Evolutionary conservation across 2,113 vertebrate species (phyloP), one percentile per base, ranked within the genome.

Genomic region (Falco punctatus): DNA sequence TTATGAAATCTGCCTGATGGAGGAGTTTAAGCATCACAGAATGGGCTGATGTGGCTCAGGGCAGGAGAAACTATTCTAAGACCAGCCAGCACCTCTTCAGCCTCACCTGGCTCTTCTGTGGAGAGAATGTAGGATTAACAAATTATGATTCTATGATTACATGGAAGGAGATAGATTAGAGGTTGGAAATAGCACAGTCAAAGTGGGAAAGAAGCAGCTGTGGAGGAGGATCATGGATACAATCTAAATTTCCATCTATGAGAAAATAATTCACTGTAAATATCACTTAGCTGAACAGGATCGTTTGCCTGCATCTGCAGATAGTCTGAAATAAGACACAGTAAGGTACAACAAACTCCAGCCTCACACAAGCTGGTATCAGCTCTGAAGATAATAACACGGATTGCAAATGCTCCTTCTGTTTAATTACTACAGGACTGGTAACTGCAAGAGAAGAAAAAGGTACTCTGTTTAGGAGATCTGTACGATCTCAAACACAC

Each of bases 401-500:
- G 9, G 9, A 22, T 23, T 42, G 69, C 26, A 42, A 81, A 61
- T 22, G 20, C 11, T 54, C 16, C 30, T 11, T 38, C n/a, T 35
- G 17, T 11, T 66, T 59, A 59, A 79, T 72, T 38, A 48, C 40
- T 61, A 20, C 46, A 44, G 22, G 38, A 22, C 12, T 13, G 26
- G 15, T 42, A 28, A 28, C 54, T 52, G 26, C 28, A 48, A 35
- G 44, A 71, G 58, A 59, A 58, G 38, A 59, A 71, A 40, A 51
- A 46, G 58, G 20, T 11, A 9, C 15, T 38, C 27, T 8, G 17
- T 28, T 55, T 17, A 78, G n/a, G 17, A 70, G n/a, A 35, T 26
- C 38, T 72, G 58, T 8, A 22, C 2, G 1, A 6, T 44, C 48
- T 75, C 3, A 3, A 81, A 44, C 42, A 8, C 10, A 2, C 3